Evolutionary conservation across 2,888 invertebrate genomes (phyloP).

Genomic region (Cecidostiba fungosa): DNA sequence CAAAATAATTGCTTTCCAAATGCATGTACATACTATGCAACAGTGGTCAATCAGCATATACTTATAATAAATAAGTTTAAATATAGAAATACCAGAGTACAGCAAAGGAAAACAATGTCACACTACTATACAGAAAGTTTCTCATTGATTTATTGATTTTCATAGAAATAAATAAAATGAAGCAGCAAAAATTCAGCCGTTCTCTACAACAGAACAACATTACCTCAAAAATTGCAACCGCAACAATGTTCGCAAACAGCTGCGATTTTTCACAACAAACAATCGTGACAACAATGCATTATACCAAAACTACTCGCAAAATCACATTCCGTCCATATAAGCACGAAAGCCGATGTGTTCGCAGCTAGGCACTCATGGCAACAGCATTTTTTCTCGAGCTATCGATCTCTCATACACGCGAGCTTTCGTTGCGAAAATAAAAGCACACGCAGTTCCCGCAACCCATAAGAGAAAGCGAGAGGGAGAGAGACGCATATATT

Average conservation of each 20-base stretch:
- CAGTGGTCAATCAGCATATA: too few relatives aligned
- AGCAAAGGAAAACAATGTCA: background rate
- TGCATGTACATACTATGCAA: too few relatives aligned
- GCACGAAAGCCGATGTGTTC: background rate
- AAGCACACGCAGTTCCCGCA: background rate
- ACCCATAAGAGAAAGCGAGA: background rate
- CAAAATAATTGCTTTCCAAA: background rate
- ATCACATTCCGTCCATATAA: background rate
- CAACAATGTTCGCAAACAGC: background rate
- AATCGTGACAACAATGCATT: background rate
- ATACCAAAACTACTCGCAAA: background rate
- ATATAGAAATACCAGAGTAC: background rate
- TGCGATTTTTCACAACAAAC: background rate
- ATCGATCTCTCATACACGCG: background rate
- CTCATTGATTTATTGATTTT: background rate
- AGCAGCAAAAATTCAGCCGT: background rate
- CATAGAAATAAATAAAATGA: background rate
- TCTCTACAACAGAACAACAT: background rate
- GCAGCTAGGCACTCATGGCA: slow-evolving; percentile 7
- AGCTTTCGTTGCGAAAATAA: background rate
- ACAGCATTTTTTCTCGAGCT: background rate
- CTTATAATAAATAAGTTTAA: background rate
- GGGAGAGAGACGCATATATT: background rate
- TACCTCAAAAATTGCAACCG: background rate
- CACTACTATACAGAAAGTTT: background rate